These are phyloP conservation scores for Unio delphinus DNA, from an alignment of 2,888 invertebrate genomes.

Conservation along the genomic window DNA sequence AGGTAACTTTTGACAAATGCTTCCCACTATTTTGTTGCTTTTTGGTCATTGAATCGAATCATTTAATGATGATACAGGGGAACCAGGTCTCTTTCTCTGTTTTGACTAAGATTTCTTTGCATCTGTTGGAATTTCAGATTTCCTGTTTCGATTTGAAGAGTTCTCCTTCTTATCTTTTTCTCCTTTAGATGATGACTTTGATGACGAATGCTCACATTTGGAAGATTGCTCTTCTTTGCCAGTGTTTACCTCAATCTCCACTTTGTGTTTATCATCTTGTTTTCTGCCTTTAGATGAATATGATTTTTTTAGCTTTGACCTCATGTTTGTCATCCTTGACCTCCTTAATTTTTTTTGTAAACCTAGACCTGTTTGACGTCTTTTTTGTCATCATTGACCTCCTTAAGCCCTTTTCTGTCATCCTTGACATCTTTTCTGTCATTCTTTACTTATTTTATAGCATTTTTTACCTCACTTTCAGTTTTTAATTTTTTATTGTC, in stretches of 20 bases:
- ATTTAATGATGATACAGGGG: neutral
- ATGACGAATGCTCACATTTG: slow-evolving; percentile 4
- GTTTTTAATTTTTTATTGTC: too few relatives aligned
- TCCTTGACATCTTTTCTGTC: slow-evolving; percentile 2
- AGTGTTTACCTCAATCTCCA: slow-evolving; percentile 8
- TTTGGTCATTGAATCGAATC: neutral
- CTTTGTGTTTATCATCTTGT: slow-evolving; percentile 9
- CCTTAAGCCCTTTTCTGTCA: too few relatives aligned
- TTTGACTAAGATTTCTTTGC: neutral
- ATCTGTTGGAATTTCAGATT: neutral
- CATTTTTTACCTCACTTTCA: too few relatives aligned
- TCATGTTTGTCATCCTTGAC: too few relatives aligned
- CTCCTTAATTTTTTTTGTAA: too few relatives aligned
- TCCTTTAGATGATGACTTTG: slow-evolving; percentile 3
- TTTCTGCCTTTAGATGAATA: neutral
- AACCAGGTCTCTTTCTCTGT: neutral
- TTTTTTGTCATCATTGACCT: too few relatives aligned
- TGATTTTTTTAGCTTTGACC: too few relatives aligned
- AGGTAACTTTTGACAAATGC: slow-evolving; percentile 15
- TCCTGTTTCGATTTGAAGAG: neutral
- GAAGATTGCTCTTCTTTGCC: slow-evolving; percentile 6
- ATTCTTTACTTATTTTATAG: slow-evolving; percentile 5
- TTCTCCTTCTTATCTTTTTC: neutral
- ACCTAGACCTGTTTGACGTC: too few relatives aligned
- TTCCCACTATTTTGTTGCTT: neutral